Evolutionary conservation across 2,113 vertebrate genomes (phyloP).

Genomic region (Gobius niger): DNA sequence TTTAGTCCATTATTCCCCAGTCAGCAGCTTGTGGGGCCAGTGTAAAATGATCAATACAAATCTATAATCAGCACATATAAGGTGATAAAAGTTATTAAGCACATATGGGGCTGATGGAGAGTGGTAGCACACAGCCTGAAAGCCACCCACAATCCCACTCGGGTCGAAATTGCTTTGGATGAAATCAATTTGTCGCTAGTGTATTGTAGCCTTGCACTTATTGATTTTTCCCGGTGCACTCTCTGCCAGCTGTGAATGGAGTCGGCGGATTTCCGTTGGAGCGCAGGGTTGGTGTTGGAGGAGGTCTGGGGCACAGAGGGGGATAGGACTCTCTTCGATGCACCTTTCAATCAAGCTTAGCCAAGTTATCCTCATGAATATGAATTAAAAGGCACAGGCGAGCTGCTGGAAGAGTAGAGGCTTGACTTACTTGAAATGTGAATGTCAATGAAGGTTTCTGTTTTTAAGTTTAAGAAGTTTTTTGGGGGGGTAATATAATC

Average conservation of each 20-base stretch:
- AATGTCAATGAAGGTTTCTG: constrained; percentile 32
- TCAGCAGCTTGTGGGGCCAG: constrained; percentile 61
- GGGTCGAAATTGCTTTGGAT: constrained; percentile 68
- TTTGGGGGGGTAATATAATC: constrained; percentile 9
- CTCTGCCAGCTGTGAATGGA: constrained; percentile 56
- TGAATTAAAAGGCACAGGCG: constrained; percentile 60
- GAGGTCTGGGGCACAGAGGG: constrained; percentile 52
- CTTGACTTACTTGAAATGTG: constrained; percentile 32
- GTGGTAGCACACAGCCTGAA: constrained; percentile 42
- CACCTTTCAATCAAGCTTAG: constrained; percentile 78
- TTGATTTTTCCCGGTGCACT: constrained; percentile 70
- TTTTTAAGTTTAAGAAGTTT: constrained; percentile 19
- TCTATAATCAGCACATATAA: constrained; percentile 69
- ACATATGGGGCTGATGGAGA: constrained; percentile 57
- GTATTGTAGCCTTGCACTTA: constrained; percentile 74
- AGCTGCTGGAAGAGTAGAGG: constrained; percentile 46
- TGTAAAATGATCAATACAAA: constrained; percentile 62
- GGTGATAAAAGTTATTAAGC: constrained; percentile 69
- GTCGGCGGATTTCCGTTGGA: constrained; percentile 56
- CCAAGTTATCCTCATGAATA: constrained; percentile 75
- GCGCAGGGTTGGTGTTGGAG: constrained; percentile 45
- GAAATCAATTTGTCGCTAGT: constrained; percentile 74
- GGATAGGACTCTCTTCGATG: constrained; percentile 71
- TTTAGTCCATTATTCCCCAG: constrained; percentile 66
- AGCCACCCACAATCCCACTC: constrained; percentile 48